Evolutionary conservation across 2,888 invertebrate genomes (phyloP).

Genomic region (Trachelus iudaicus): DNA sequence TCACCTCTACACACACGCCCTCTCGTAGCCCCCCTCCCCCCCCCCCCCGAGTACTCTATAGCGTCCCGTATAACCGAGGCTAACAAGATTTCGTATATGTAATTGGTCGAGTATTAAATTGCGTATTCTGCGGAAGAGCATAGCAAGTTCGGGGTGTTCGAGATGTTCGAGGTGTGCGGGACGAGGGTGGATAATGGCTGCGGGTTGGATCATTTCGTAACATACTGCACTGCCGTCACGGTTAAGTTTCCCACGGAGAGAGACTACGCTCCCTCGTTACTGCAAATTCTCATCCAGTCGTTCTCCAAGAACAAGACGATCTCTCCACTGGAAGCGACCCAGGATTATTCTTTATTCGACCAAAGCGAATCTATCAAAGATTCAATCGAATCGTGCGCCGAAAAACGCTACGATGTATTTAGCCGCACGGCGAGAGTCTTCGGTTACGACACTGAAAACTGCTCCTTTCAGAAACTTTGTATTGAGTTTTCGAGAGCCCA

Average conservation of each 20-base stretch:
- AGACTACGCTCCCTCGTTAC: neutral
- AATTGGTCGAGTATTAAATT: constrained; percentile 67
- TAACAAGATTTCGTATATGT: constrained; percentile 67
- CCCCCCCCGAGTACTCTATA: constrained; percentile 25
- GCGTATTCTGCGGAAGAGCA: constrained; percentile 57
- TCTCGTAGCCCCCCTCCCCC: constrained; percentile 16
- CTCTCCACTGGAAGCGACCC: no score
- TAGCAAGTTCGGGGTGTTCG: neutral
- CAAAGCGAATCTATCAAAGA: no score
- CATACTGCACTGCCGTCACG: constrained; percentile 58
- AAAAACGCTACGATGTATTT: no score
- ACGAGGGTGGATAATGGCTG: constrained; percentile 48
- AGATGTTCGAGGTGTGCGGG: constrained; percentile 1
- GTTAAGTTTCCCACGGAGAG: constrained; percentile 40
- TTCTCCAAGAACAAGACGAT: no score
- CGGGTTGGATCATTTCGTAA: constrained; percentile 63
- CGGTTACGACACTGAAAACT: no score
- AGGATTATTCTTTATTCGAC: no score
- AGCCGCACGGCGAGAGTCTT: no score
- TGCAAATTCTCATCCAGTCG: no score
- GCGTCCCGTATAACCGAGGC: constrained; percentile 61
- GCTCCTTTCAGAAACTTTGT: no score
- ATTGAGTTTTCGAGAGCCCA: no score
- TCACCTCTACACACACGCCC: constrained; percentile 4
- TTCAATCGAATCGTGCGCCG: no score